Conservation (phyloP, 2,888 invertebrate species). For the Cephus spinipes region DNA sequence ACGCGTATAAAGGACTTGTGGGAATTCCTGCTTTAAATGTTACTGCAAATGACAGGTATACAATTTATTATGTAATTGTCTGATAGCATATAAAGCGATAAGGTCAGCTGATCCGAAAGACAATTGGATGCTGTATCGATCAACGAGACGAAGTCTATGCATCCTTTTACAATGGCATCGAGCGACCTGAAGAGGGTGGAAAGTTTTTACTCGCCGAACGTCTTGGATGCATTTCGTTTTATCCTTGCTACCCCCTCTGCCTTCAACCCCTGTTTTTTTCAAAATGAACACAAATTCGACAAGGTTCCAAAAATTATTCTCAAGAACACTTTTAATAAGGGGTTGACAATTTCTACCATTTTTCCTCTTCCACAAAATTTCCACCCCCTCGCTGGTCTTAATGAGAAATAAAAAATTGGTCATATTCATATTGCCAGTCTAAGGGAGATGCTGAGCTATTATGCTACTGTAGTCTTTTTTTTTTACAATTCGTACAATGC, state of each 20-base stretch:
- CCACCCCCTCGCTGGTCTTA: background rate
- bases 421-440: background rate
- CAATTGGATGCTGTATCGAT: background rate
- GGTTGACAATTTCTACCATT: background rate
- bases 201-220: background rate
- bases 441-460: background rate
- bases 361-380: background rate
- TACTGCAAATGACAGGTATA: background rate
- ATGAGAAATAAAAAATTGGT: background rate
- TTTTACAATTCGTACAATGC: too few species aligned
- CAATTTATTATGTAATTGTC: background rate
- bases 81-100: background rate
- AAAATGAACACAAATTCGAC: background rate
- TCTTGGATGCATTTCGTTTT: background rate
- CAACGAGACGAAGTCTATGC: background rate
- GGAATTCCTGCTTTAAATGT: background rate
- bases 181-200: background rate
- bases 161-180: background rate
- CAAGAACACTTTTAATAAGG: background rate
- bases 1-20: background rate
- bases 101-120: background rate
- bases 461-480: background rate
- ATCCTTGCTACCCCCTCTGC: background rate
- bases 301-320: background rate
- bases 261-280: background rate